Conservation (phyloP, 2,113 vertebrate genomes). For the Cacatua alba region DNA sequence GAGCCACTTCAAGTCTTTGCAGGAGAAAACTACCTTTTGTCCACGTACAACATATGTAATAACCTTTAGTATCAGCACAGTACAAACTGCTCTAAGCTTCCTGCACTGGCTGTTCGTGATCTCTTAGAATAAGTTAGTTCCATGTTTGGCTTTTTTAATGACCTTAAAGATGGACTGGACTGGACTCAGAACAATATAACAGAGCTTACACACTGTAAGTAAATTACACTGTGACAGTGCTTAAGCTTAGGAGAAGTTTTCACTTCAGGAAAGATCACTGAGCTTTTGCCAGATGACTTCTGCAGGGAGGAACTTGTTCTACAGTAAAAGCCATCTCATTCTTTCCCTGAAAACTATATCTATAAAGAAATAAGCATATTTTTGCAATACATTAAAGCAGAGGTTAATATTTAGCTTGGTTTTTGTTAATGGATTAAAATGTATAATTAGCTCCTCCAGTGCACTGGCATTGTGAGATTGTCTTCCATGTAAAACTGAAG, state of each 20-base stretch:
- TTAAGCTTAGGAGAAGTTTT: not conserved
- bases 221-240: not conserved
- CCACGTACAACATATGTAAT: rapidly evolving
- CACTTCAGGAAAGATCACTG: rapidly evolving
- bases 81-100: not conserved
- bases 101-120: not conserved
- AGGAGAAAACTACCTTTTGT: not conserved
- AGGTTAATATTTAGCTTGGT: not conserved
- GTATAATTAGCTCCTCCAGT: not conserved
- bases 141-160: not conserved
- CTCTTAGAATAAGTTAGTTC: not conserved
- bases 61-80: not conserved
- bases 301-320: not conserved
- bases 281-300: not conserved
- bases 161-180: not conserved
- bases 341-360: not conserved
- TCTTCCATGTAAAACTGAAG: not conserved
- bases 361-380: not conserved
- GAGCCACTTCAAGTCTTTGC: not conserved
- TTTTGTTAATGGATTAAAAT: not conserved
- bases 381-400: not conserved
- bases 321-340: not conserved
- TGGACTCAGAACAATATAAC: not conserved
- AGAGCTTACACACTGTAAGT: not conserved
- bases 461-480: not conserved